These are phyloP conservation scores for Cydia strobilella DNA, from an alignment of 1,140 invertebrate species.

Conservation along the genomic window DNA sequence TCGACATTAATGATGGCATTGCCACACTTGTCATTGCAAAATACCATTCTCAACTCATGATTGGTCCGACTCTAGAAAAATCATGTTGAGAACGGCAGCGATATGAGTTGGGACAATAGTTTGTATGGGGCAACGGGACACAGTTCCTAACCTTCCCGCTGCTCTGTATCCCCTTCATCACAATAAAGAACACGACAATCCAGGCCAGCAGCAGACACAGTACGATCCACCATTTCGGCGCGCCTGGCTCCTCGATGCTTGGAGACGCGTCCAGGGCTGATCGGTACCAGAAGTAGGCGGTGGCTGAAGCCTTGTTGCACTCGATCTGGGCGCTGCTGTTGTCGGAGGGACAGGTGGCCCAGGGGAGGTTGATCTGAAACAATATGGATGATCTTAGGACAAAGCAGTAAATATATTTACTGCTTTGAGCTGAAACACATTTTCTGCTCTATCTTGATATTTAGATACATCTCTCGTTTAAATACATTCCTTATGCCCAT, in stretches of 20 bases:
- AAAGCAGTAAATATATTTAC: no score
- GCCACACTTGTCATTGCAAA: no score
- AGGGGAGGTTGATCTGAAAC: conserved; percentile 88
- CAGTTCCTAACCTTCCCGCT: conserved; percentile 91
- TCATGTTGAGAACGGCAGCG: no score
- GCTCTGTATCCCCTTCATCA: conserved; percentile 98
- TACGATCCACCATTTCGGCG: conserved; percentile 96
- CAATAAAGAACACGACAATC: conserved; percentile 97
- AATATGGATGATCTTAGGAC: conserved; percentile 1
- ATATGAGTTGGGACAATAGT: no score
- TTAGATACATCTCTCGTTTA: no score
- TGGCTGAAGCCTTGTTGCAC: conserved; percentile 91
- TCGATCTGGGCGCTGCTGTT: conserved; percentile 88
- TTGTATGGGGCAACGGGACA: no score
- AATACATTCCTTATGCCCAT: no score
- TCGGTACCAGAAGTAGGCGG: conserved; percentile 94
- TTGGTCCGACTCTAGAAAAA: no score
- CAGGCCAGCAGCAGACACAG: conserved; percentile 95
- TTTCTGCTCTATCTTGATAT: no score
- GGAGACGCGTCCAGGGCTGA: conserved; percentile 91
- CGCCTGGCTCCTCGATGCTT: conserved; percentile 90
- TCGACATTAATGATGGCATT: no score
- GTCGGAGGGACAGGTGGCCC: conserved; percentile 88
- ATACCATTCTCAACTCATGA: no score
- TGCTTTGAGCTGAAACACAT: no score